These are phyloP conservation scores for Thereva nobilitata DNA, from an alignment of 2,888 invertebrate genomes.

Conservation along the genomic window DNA sequence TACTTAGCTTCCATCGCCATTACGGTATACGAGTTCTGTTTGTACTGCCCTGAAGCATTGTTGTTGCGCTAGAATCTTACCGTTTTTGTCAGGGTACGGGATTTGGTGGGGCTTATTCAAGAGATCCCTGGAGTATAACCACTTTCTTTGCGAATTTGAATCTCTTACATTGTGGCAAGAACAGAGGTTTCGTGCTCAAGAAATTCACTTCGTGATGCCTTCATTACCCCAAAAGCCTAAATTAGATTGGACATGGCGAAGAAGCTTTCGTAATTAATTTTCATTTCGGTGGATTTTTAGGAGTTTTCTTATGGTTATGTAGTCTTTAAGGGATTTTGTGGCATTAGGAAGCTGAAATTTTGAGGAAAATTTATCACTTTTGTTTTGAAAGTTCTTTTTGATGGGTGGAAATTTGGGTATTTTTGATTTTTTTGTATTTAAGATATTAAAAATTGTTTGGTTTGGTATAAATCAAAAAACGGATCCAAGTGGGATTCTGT, in stretches of 20 bases:
- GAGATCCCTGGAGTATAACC: constrained; percentile 34
- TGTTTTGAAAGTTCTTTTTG: no score
- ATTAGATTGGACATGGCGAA: constrained; percentile 41
- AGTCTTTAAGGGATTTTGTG: constrained; percentile 16
- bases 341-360: constrained; percentile 8
- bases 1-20: constrained; percentile 35
- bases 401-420: no score
- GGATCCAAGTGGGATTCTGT: no score
- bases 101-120: constrained; percentile 23
- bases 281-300: constrained; percentile 15
- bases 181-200: constrained; percentile 10
- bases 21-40: neutral
- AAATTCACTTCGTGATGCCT: constrained; percentile 22
- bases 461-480: no score
- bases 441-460: no score
- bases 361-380: no score
- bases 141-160: constrained; percentile 37
- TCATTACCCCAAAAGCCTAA: constrained; percentile 25
- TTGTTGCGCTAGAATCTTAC: no score
- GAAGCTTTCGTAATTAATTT: constrained; percentile 42
- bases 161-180: constrained; percentile 35
- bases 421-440: no score
- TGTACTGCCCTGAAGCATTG: no score
- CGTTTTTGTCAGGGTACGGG: neutral
- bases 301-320: constrained; percentile 4